Percentiles rank a stretch among this genome's conserved stretches.
Conservation (phyloP, 2,113 vertebrate species). For the Paramisgurnus dabryanus region DNA sequence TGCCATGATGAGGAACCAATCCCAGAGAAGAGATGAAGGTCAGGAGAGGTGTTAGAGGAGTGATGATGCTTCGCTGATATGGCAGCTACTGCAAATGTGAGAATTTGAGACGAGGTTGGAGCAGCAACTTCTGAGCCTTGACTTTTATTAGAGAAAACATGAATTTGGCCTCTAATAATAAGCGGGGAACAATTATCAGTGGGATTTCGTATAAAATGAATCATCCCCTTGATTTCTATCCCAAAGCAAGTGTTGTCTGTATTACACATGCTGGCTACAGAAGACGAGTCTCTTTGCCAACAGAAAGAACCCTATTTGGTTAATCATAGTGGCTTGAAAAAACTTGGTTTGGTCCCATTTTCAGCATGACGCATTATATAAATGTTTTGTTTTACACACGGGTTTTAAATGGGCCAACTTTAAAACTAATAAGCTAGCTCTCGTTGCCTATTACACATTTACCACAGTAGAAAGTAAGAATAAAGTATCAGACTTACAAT, state of each 20-base stretch:
- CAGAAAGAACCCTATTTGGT: conserved; percentile 27
- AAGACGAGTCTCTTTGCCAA: conserved; percentile 10
- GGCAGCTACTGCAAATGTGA: conserved; percentile 13
- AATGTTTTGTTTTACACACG: conserved; percentile 35
- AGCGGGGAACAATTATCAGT: conserved; percentile 12
- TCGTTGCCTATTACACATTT: conserved; percentile 4
- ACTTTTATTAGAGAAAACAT: conserved; percentile 20
- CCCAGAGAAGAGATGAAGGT: conserved; percentile 41
- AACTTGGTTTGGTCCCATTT: conserved; percentile 16
- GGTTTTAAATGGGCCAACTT: conserved; percentile 40
- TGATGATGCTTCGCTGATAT: conserved; percentile 4
- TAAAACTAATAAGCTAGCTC: conserved; percentile 34
- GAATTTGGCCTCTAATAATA: conserved; percentile 9
- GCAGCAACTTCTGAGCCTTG: background rate
- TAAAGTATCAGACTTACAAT: background rate
- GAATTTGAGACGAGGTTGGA: background rate
- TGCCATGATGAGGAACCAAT: conserved; percentile 39
- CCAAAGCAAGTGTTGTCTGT: conserved; percentile 19
- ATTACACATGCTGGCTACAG: background rate
- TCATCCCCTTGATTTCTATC: conserved; percentile 9
- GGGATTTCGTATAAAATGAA: conserved; percentile 7
- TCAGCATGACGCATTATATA: conserved; percentile 26
- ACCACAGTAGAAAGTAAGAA: background rate
- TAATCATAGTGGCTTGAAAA: conserved; percentile 23
- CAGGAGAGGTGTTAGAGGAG: conserved; percentile 14